Evolutionary conservation across 2,797 vertebrate genomes (phyloP).

Genomic region (Fringilla coelebs): DNA sequence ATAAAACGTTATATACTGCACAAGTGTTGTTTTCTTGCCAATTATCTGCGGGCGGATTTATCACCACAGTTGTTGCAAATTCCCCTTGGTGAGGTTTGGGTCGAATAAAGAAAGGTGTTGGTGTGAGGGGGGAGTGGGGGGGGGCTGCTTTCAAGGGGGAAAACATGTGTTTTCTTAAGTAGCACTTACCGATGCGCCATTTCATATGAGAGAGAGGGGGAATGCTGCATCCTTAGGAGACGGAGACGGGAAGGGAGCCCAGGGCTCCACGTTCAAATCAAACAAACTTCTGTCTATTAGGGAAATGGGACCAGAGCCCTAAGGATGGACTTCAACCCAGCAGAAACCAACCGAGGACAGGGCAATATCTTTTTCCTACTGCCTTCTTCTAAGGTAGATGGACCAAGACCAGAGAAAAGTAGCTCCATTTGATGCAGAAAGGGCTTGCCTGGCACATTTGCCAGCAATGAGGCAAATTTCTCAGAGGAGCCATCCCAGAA

Average conservation of each 20-base stretch:
- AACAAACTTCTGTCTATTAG: conserved; percentile 36
- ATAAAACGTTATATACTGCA: conserved; percentile 99
- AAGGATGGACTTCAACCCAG: background rate
- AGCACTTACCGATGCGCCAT: conserved; percentile 81
- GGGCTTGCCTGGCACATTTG: background rate
- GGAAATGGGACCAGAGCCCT: background rate
- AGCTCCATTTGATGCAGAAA: background rate
- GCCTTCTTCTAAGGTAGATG: background rate
- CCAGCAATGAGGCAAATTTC: background rate
- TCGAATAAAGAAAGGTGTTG: conserved; percentile 85
- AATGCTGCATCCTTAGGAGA: conserved; percentile 68
- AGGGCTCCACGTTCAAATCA: background rate
- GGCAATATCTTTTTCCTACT: background rate
- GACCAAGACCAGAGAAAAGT: background rate
- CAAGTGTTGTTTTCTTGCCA: conserved; percentile 99
- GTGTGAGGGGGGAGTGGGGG: conserved; percentile 69
- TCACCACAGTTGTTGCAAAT: conserved; percentile 86
- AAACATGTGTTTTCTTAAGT: conserved; percentile 83
- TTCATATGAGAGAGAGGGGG: conserved; percentile 70
- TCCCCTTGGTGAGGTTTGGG: conserved; percentile 88
- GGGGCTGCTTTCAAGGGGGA: conserved; percentile 80
- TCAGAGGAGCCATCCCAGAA: background rate
- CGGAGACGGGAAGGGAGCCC: conserved; percentile 37
- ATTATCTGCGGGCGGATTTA: conserved; percentile 99
- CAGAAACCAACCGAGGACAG: background rate